Base-by-base conservation (phyloP, 2,113 vertebrate species). In the Lepus europaeus region DNA sequence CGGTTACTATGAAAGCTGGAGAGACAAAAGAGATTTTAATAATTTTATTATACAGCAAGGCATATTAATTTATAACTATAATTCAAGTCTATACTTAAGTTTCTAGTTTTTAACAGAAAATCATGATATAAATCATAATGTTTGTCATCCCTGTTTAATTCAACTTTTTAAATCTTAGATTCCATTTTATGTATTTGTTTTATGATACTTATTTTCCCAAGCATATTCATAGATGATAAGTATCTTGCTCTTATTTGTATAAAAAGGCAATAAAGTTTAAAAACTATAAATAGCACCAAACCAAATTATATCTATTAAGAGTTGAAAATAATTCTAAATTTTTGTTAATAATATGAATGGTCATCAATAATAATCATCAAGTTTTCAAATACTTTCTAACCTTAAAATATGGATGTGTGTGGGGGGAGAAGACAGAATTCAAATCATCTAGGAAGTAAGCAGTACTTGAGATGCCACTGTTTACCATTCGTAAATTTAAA, bases 1-100 rank as follows among this genome's bases (percentile, higher is more conserved):
- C 99, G 98, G 92, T 98, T 98, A 95, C 99, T 99, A 94, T 99
- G 99, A 98, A 99, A 99, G 97, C 99, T 99, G 87, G 68, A 96
- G 56, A 96, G 9, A 97, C 69, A 94, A 97, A 97, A 97, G 66
- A 23, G 68, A 94, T 85, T 84, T 77, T 84, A 91, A 81, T 83
- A 96, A 77, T 86, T 89, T 86, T 88, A 91, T 20, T 96, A 90
- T 25, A 86, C 0, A 56, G n/a, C 31, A 91, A 90, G 12, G 80
- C 69, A 86, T 77, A 89, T 78, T 92, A 74, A 97, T 72, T 96
- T 90, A 70, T 66, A 91, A 78, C 49, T 66, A 45, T 56, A 76
- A 63, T 86, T 93, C 29, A 93, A 89, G 17, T 33, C 33, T 82
- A 79, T 79, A 72, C 6, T 94, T 90, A 85, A 78, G 3, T 61